phyloP scores from a whole-genome alignment of 2,113 vertebrate genomes.

The Pomatostomus ruficeps region DNA sequence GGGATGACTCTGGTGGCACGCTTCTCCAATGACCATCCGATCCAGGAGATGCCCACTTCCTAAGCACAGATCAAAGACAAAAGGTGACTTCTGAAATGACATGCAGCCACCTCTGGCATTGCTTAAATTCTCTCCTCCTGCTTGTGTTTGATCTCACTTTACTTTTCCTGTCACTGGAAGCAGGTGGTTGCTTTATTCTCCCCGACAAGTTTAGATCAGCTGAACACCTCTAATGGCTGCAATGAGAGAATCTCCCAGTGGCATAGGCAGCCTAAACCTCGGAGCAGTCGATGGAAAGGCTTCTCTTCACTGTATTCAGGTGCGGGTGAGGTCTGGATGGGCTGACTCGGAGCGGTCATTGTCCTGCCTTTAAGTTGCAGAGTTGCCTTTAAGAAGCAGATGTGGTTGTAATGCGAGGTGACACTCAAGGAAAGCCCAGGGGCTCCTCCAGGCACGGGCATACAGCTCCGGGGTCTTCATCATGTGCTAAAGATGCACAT shows the following conservation, averaged over 20 bases:
- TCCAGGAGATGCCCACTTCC: constrained; percentile 35
- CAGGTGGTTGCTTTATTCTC: constrained; percentile 57
- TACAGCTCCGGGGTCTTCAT: neutral
- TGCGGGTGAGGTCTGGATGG: neutral
- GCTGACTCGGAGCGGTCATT: neutral
- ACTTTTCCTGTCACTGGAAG: constrained; percentile 38
- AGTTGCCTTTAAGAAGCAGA: neutral
- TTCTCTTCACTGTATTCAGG: neutral
- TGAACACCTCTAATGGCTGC: neutral
- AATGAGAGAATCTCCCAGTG: neutral
- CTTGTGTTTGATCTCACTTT: constrained; percentile 38
- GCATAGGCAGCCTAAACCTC: neutral
- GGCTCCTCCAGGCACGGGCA: neutral
- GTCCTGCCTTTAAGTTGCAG: too few species aligned
- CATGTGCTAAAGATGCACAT: neutral
- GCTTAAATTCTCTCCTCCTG: constrained; percentile 62
- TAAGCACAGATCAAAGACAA: constrained; percentile 73
- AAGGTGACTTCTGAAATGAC: constrained; percentile 64
- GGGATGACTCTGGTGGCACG: constrained; percentile 57
- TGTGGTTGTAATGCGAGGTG: neutral
- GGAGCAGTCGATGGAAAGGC: neutral
- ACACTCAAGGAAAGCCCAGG: neutral
- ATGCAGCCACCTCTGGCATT: constrained; percentile 35
- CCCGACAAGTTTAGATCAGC: constrained; percentile 22
- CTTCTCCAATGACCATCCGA: constrained; percentile 65